Conservation (phyloP, 2,113 vertebrate genomes). For the Herpetotheres cachinnans region DNA sequence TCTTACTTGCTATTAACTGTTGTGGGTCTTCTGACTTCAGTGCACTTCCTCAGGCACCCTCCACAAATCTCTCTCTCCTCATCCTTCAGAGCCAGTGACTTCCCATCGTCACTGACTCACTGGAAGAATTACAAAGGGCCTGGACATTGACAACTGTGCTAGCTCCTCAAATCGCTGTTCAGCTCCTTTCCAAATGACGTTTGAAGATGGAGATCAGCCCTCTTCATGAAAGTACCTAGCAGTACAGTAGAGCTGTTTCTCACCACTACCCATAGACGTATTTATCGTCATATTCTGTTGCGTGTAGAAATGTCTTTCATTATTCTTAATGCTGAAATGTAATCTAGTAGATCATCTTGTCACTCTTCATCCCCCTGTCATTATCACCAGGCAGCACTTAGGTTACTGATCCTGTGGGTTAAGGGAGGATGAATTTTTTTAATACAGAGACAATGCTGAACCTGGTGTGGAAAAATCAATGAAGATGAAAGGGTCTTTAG, state of each 20-base stretch:
- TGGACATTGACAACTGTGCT: background rate
- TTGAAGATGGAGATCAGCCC: background rate
- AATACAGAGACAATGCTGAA: background rate
- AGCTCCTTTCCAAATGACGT: background rate
- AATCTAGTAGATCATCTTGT: background rate
- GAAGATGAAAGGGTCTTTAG: background rate
- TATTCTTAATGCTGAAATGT: background rate
- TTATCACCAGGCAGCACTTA: background rate
- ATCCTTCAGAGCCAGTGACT: background rate
- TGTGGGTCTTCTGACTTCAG: background rate
- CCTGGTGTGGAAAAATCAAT: background rate
- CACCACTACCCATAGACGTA: background rate
- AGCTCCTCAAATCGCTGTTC: background rate
- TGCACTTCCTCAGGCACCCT: background rate
- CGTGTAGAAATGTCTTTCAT: background rate
- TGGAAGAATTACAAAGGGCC: background rate
- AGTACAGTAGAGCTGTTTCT: background rate
- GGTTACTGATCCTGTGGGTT: background rate
- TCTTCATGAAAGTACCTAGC: background rate
- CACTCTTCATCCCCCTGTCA: background rate
- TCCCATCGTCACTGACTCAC: background rate
- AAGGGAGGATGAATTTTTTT: background rate
- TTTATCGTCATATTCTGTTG: background rate
- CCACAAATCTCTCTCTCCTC: background rate
- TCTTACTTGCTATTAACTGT: background rate